Evolutionary conservation across 2,888 invertebrate species (phyloP).

Genomic region (Lydus trimaculatus): DNA sequence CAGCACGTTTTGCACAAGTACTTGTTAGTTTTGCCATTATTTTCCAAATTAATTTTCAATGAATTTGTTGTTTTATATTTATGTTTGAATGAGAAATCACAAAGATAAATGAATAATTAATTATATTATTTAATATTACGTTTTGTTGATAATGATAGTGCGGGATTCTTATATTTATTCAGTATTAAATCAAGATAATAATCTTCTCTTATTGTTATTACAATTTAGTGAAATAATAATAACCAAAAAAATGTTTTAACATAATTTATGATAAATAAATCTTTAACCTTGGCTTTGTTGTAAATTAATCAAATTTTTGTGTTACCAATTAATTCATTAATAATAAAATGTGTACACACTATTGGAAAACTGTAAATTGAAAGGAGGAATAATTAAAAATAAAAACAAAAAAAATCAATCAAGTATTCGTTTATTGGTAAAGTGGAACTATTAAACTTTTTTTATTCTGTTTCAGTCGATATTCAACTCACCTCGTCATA

Average conservation of each 20-base stretch:
- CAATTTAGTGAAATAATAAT: no score
- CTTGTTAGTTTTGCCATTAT: slow-evolving; percentile 21
- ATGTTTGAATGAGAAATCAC: no score
- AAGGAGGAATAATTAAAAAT: no score
- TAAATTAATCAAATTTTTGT: not conserved
- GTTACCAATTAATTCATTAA: not conserved
- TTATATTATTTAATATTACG: no score
- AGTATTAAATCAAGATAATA: not conserved
- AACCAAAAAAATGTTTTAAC: not conserved
- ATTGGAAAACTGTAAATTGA: no score
- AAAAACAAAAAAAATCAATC: no score
- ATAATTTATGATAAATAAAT: not conserved
- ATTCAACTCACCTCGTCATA: no score
- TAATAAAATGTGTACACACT: not conserved
- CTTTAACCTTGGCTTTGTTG: not conserved
- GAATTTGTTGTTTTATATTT: not conserved
- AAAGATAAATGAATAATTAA: no score
- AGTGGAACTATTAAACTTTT: no score
- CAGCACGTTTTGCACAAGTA: slow-evolving; percentile 13
- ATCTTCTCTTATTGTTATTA: not conserved
- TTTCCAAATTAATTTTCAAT: not conserved
- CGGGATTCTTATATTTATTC: not conserved
- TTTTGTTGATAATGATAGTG: no score
- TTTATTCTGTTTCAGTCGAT: no score
- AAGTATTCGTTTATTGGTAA: no score